phyloP scores from a whole-genome alignment of 2,797 vertebrate genomes.

The Pempheris klunzingeri region DNA sequence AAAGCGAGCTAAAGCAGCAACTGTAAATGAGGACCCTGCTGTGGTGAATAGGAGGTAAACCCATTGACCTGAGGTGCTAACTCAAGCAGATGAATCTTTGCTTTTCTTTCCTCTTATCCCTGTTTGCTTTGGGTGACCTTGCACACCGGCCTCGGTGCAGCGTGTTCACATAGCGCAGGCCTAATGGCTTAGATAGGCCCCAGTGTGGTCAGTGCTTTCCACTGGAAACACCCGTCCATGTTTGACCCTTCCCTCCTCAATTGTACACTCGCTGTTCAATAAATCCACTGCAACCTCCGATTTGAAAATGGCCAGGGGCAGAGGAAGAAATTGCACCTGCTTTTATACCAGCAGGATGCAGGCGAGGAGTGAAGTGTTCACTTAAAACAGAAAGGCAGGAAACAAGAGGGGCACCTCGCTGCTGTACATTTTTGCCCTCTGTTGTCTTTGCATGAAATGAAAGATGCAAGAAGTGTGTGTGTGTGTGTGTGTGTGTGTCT shows the following conservation, averaged over 20 bases:
- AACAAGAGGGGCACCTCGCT: conserved; percentile 61
- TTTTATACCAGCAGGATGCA: conserved; percentile 72
- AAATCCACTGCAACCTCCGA: conserved; percentile 39
- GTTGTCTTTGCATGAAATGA: conserved; percentile 79
- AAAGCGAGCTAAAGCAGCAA: conserved; percentile 59
- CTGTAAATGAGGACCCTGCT: conserved; percentile 50
- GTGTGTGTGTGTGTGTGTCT: conserved; percentile 46
- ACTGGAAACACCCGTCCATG: conserved; percentile 83
- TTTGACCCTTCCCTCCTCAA: conserved; percentile 59
- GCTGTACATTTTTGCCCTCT: conserved; percentile 72
- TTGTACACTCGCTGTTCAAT: conserved; percentile 34
- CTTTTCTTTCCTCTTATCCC: conserved; percentile 88
- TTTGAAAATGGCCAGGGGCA: conserved; percentile 62
- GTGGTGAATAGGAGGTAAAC: conserved; percentile 73
- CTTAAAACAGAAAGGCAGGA: conserved; percentile 71
- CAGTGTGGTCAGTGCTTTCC: conserved; percentile 47
- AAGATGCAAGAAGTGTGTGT: conserved; percentile 74
- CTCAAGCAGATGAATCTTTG: conserved; percentile 84
- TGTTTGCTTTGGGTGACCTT: conserved; percentile 95
- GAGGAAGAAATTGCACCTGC: conserved; percentile 67
- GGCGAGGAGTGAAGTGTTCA: conserved; percentile 69
- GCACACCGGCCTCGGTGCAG: conserved; percentile 72
- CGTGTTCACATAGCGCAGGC: conserved; percentile 80
- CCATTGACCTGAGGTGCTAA: conserved; percentile 82
- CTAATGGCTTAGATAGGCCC: conserved; percentile 76